Conservation (phyloP, 2,888 invertebrate species). For the Synanthedon formicaeformis region DNA sequence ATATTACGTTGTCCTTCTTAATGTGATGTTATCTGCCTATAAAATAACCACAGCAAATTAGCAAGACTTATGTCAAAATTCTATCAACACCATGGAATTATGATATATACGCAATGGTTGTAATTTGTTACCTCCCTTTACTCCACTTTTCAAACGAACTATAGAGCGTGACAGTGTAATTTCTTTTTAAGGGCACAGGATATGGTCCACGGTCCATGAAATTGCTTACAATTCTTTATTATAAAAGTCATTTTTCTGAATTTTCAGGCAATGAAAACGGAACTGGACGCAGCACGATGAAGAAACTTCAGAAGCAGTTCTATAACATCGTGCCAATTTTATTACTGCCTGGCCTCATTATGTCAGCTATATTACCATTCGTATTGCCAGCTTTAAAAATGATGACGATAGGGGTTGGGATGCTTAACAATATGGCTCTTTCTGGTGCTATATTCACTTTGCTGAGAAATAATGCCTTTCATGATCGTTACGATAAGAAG, state of each 20-base stretch:
- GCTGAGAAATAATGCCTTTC: slow-evolving; percentile 70
- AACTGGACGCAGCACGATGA: slow-evolving; percentile 35
- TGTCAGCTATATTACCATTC: slow-evolving; percentile 77
- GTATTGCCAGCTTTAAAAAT: slow-evolving; percentile 76
- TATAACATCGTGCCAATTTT: slow-evolving; percentile 64
- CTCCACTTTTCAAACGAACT: no score
- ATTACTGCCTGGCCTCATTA: slow-evolving; percentile 72
- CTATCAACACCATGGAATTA: no score
- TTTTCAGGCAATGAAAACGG: slow-evolving; percentile 27
- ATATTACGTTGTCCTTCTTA: no score
- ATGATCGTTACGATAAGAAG: slow-evolving; percentile 63
- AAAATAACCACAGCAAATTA: no score
- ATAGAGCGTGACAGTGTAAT: no score
- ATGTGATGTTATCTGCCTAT: no score
- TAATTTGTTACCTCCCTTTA: no score
- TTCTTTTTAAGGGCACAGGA: no score
- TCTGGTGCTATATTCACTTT: slow-evolving; percentile 71
- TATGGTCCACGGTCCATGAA: neutral
- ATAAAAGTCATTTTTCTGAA: neutral
- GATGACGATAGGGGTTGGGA: slow-evolving; percentile 70
- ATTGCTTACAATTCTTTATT: neutral
- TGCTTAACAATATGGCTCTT: slow-evolving; percentile 77
- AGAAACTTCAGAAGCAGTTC: slow-evolving; percentile 44
- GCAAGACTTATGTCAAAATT: no score
- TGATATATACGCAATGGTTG: no score